Conservation (phyloP, 2,113 vertebrate species). For the Polypterus senegalus region DNA sequence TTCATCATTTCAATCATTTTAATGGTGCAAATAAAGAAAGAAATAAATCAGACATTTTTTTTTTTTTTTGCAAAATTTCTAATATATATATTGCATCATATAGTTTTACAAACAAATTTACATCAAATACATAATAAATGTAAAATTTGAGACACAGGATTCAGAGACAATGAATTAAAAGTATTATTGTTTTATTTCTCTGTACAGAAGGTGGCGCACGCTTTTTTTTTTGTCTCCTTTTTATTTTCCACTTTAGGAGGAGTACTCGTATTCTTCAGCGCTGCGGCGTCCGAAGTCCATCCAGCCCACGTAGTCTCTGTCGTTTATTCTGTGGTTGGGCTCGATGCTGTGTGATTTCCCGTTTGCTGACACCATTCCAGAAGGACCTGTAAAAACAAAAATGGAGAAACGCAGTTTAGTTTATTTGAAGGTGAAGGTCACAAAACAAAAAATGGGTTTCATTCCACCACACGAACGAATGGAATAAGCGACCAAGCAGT, state of each 20-base stretch:
- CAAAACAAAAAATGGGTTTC: too few species aligned
- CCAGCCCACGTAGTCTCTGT: slow-evolving; percentile 94
- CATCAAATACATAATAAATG: slow-evolving; percentile 67
- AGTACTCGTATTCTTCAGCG: slow-evolving; percentile 83
- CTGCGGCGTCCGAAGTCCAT: slow-evolving; percentile 97
- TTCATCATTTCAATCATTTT: slow-evolving; percentile 47
- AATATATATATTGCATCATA: slow-evolving; percentile 57
- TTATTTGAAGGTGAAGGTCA: not conserved
- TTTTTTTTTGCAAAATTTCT: slow-evolving; percentile 59
- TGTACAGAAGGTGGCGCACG: slow-evolving; percentile 26
- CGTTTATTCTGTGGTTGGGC: slow-evolving; percentile 76
- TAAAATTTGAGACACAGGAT: slow-evolving; percentile 50
- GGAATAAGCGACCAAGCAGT: too few species aligned
- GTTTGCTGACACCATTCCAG: slow-evolving; percentile 64
- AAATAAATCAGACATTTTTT: slow-evolving; percentile 29
- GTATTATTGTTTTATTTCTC: slow-evolving; percentile 28
- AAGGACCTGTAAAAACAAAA: slow-evolving; percentile 46
- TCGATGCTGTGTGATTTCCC: slow-evolving; percentile 52
- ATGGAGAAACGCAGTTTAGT: slow-evolving; percentile 2
- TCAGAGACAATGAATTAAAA: slow-evolving; percentile 33
- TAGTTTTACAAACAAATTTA: slow-evolving; percentile 70
- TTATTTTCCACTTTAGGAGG: slow-evolving; percentile 49
- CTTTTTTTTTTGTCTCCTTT: slow-evolving; percentile 6
- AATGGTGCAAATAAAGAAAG: slow-evolving; percentile 36
- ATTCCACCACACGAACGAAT: too few species aligned